Conservation (phyloP, 2,113 vertebrate genomes). For the Notiomystis cincta region DNA sequence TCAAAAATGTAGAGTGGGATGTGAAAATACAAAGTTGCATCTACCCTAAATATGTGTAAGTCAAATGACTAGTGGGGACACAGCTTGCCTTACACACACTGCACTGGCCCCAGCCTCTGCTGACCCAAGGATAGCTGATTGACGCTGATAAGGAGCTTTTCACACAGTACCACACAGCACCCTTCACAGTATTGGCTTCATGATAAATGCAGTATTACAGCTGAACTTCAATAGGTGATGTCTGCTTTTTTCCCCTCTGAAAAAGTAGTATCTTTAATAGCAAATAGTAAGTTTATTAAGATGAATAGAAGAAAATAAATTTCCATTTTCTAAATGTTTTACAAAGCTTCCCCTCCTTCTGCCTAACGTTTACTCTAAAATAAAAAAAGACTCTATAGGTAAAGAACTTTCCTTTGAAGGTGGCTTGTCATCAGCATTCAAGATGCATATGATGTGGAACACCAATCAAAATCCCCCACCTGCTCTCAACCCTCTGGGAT, state of each 20-base stretch:
- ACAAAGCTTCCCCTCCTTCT: not conserved
- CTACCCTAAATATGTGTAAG: not conserved
- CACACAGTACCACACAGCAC: not conserved
- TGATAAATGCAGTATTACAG: not conserved
- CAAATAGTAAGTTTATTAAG: not conserved
- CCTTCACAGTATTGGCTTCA: not conserved
- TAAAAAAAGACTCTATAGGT: not conserved
- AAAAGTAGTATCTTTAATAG: not conserved
- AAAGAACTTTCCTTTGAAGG: not conserved
- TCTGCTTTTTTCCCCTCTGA: not conserved
- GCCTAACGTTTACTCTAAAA: not conserved
- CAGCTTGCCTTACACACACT: not conserved
- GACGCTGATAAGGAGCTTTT: not conserved
- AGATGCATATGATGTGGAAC: not conserved
- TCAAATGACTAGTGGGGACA: not conserved
- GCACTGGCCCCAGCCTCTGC: not conserved
- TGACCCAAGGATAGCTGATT: not conserved
- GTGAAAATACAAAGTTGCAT: not conserved
- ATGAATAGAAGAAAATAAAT: not conserved
- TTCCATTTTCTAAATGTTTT: not conserved
- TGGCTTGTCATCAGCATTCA: not conserved
- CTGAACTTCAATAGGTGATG: not conserved
- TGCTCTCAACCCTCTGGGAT: not conserved
- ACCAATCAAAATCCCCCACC: not conserved
- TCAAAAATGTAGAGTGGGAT: not conserved